Evolutionary conservation across 2,797 vertebrate genomes (phyloP), one percentile per base, ranked within the genome.

Genomic region (Poeciliopsis presidionis): DNA sequence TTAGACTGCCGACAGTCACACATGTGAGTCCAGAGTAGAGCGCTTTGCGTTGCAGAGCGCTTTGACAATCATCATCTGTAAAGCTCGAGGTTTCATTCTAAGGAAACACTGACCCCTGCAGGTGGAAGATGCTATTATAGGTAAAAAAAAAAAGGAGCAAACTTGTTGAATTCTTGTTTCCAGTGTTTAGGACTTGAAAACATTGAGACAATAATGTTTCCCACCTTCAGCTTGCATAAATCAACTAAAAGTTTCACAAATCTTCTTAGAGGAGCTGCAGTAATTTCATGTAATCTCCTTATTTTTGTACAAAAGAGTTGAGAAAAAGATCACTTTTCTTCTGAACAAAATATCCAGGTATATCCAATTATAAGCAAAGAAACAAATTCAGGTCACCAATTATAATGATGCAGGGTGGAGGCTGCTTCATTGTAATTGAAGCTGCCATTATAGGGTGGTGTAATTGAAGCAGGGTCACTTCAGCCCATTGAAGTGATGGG

Each of bases 161-260:
- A n/a, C 18, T 41, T 5, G 4, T 67, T 18, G 7, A 9, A n/a
- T 41, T 41, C 22, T 41, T 69, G 20, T 69, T 25, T 41, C 63
- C 36, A 70, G 41, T n/a, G 39, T 70, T 70, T n/a, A 43, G 25
- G 41, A 45, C 41, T 70, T 70, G 3, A 70, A 70, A 63, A 67
- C 14, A n/a, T 13, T 69, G 67, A 70, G 67, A 70, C 22, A n/a
- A n/a, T 45, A 41, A 67, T 45, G 12, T 70, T 70, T 45, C 39
- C 65, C 3, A 25, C 39, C 65, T 69, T 43, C 7, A 43, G 3
- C 67, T 43, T 45, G 41, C 5, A 70, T 43, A 70, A n/a, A 43
- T 45, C 41, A n/a, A 14, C 65, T 25, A 69, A 69, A 69, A 45
- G 43, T 69, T 5, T 2, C n/a, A 69, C 5, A 41, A 43, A 13